Percentiles rank a stretch among this genome's conserved stretches.
Evolutionary conservation across 37 sponge, comb jelly and placozoan genomes (phyloP).

Genomic region (Haliclona indistincta): DNA sequence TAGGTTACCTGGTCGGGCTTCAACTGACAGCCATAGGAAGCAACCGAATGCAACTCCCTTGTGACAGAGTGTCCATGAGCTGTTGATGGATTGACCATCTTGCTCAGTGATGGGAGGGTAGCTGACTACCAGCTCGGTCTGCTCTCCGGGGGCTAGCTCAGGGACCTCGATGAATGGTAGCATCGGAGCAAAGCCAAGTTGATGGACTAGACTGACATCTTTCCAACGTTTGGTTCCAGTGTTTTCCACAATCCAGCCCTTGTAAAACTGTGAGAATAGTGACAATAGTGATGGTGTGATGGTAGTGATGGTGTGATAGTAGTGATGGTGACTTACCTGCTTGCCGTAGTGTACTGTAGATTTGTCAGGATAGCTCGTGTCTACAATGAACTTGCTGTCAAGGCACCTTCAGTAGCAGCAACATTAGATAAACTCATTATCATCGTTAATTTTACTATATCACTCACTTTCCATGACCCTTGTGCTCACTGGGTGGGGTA

Average conservation of each 20-base stretch:
- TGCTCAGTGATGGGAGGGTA: conserved; percentile 33
- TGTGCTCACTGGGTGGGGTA: too few species aligned
- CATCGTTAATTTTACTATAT: neutral
- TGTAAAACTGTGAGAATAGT: conserved; percentile 45
- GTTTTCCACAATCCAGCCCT: conserved; percentile 77
- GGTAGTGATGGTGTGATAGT: too few species aligned
- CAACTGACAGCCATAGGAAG: conserved; percentile 55
- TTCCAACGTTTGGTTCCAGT: conserved; percentile 76
- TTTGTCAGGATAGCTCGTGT: conserved; percentile 52
- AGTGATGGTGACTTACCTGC: conserved; percentile 13
- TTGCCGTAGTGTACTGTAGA: conserved; percentile 31
- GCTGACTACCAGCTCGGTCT: conserved; percentile 38
- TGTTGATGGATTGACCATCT: conserved; percentile 28
- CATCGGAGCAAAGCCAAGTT: conserved; percentile 50
- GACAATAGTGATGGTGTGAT: too few species aligned
- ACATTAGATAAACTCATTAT: neutral
- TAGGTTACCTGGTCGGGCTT: conserved; percentile 10
- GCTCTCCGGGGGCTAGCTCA: conserved; percentile 67
- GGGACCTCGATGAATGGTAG: conserved; percentile 33
- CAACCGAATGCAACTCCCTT: conserved; percentile 56
- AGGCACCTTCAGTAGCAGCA: conserved; percentile 5
- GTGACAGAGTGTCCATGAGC: conserved; percentile 57
- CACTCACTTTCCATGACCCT: conserved; percentile 13
- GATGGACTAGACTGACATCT: conserved; percentile 56
- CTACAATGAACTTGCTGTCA: conserved; percentile 46